Evolutionary conservation across 1,140 invertebrate species (phyloP).

Genomic region (Metaphire vulgaris): DNA sequence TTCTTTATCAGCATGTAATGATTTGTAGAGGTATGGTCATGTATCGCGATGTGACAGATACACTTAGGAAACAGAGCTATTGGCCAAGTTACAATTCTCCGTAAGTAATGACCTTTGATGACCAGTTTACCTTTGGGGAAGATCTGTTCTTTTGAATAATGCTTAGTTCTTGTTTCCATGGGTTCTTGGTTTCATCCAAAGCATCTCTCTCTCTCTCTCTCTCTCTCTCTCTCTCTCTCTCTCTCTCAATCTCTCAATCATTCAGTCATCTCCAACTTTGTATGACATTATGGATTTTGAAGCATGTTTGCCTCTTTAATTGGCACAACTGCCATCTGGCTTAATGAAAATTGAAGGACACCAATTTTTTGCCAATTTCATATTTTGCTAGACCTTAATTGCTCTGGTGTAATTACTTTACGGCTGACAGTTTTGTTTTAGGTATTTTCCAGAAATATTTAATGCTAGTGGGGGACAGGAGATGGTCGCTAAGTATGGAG

Average conservation of each 20-base stretch:
- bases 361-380: too few relatives aligned
- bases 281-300: neutral
- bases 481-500: constrained; percentile 60
- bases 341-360: too few relatives aligned
- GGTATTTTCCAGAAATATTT: constrained; percentile 61
- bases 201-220: too few relatives aligned
- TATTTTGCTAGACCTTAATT: too few relatives aligned
- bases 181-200: too few relatives aligned
- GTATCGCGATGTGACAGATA: constrained; percentile 62
- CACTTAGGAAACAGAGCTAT: constrained; percentile 62
- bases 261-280: too few relatives aligned
- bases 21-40: constrained; percentile 46
- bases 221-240: too few relatives aligned
- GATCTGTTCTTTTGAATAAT: too few relatives aligned
- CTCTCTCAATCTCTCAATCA: too few relatives aligned
- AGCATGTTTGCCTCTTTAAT: constrained; percentile 8
- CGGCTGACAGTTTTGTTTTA: constrained; percentile 35
- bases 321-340: neutral
- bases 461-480: constrained; percentile 57
- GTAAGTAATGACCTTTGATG: constrained; percentile 40
- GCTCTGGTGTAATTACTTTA: neutral
- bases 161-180: too few relatives aligned
- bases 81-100: constrained; percentile 75
- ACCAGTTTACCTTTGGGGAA: too few relatives aligned
- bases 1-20: too few relatives aligned